Evolutionary conservation across 2,888 invertebrate species (phyloP).

Genomic region (Cacoxenus indagator): DNA sequence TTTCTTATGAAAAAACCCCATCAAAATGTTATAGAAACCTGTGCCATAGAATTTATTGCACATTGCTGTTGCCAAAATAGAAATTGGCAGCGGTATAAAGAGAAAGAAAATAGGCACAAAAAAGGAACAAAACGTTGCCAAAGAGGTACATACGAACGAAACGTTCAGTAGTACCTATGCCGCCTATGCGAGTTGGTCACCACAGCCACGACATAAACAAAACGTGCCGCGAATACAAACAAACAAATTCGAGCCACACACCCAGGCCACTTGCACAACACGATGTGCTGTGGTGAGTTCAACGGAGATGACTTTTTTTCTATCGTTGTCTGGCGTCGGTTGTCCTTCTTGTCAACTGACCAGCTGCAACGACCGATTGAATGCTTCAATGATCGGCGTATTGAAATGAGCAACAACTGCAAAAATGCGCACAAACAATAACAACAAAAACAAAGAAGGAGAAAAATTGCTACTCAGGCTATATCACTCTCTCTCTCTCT

Average conservation of each 20-base stretch:
- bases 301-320: background rate
- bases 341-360: background rate
- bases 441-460: background rate
- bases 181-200: slow-evolving; percentile 27
- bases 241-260: slow-evolving; percentile 35
- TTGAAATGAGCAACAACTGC: background rate
- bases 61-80: slow-evolving; percentile 45
- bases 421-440: background rate
- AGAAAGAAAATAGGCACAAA: background rate
- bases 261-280: background rate
- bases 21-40: slow-evolving; percentile 24
- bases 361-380: background rate
- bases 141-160: no score
- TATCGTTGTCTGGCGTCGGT: background rate
- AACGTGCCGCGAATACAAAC: slow-evolving; percentile 60
- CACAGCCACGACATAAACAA: slow-evolving; percentile 64
- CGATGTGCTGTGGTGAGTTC: background rate
- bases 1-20: slow-evolving; percentile 15
- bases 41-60: slow-evolving; percentile 50
- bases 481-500: background rate
- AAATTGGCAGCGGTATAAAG: slow-evolving; percentile 32
- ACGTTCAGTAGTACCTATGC: background rate
- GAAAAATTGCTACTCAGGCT: background rate
- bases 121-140: background rate
- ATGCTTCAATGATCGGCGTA: background rate